A percentile compares a stretch with the other conserved stretches of the same genome.
Conservation (phyloP, 2,797 vertebrate species). For the Myotis planiceps region DNA sequence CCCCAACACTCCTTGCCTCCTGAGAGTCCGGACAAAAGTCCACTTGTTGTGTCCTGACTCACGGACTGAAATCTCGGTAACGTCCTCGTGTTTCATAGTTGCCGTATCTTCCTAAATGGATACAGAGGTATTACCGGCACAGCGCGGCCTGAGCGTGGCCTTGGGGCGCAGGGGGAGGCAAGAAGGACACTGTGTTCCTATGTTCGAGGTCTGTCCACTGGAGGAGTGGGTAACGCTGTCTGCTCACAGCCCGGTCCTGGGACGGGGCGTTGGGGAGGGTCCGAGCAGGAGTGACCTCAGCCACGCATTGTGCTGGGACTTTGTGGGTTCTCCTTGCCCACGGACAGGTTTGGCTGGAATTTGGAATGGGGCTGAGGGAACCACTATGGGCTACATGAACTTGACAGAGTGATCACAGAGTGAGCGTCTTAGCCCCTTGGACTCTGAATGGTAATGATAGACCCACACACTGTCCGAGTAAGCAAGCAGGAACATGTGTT, state of each 20-base stretch:
- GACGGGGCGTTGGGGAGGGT: no score
- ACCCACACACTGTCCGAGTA: neutral
- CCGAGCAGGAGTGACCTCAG: neutral
- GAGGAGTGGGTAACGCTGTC: no score
- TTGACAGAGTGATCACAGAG: neutral
- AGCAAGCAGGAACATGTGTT: neutral
- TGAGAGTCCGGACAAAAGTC: constrained; percentile 55
- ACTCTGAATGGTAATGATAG: neutral
- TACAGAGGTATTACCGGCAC: neutral
- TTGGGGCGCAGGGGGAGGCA: neutral
- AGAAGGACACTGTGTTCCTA: neutral
- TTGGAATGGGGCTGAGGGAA: neutral
- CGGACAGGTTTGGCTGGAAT: neutral
- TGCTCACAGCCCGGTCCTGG: neutral
- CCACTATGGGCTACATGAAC: neutral
- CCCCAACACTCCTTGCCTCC: constrained; percentile 29
- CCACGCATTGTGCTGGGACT: neutral
- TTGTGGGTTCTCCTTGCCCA: neutral
- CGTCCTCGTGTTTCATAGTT: constrained; percentile 53
- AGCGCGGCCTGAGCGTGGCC: neutral
- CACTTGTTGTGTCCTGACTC: constrained; percentile 23
- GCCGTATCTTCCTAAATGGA: neutral
- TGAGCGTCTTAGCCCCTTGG: neutral
- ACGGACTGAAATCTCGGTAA: constrained; percentile 10
- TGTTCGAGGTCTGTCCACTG: neutral